Evolutionary conservation across 1,140 invertebrate species (phyloP).

Genomic region (Marisa cornuarietis): DNA sequence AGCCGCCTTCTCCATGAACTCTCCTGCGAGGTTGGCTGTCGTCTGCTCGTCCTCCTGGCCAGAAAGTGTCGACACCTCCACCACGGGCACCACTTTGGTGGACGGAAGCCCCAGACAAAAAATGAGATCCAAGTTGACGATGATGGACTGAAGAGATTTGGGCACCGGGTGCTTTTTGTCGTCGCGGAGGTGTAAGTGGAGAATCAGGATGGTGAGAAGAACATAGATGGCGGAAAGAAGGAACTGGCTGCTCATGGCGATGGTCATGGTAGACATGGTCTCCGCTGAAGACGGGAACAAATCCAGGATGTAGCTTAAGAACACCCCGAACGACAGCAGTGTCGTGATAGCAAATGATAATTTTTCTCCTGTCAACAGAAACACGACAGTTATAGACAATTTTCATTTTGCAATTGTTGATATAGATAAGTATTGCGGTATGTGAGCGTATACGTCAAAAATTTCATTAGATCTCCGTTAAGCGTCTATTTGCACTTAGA

Average conservation of each 20-base stretch:
- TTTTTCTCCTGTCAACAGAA: conserved; percentile 62
- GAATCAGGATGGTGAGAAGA: not conserved
- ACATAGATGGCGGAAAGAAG: not conserved
- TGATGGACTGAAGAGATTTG: not conserved
- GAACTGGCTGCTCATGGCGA: not conserved
- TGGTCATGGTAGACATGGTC: conserved; percentile 9
- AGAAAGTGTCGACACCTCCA: not conserved
- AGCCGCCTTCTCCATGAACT: not conserved
- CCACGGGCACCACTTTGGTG: not conserved
- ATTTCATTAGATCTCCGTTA: too few relatives aligned
- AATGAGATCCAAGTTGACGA: conserved; percentile 7
- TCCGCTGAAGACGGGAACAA: not conserved
- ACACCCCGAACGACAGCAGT: conserved; percentile 66
- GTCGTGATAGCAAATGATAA: conserved; percentile 79
- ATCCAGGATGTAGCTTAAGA: conserved; percentile 31
- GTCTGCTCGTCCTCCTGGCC: not conserved
- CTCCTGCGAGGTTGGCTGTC: not conserved
- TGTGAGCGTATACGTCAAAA: too few relatives aligned
- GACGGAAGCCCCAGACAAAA: not conserved
- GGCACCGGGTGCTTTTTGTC: conserved; percentile 13
- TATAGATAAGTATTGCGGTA: too few relatives aligned
- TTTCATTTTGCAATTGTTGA: too few relatives aligned
- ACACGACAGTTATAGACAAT: too few relatives aligned
- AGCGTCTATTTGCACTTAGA: too few relatives aligned
- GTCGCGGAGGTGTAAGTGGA: not conserved